Evolutionary conservation across 2,113 vertebrate species (phyloP), one percentile per base, ranked within the genome.

Genomic region (Lepisosteus oculatus): DNA sequence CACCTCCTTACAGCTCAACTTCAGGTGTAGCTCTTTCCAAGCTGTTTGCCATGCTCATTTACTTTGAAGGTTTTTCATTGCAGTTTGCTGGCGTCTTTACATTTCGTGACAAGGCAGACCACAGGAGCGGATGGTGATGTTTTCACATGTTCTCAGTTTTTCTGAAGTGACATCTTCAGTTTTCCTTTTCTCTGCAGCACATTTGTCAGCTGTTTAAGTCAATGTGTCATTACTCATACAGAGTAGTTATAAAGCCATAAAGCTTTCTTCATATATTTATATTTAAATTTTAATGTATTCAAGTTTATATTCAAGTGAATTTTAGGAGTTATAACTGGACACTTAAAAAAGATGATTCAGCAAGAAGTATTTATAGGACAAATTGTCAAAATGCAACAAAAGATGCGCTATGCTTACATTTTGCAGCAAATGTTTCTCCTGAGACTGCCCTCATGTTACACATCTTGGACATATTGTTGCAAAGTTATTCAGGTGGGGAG

Each of bases 61-160:
- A 15, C 4, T 59, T 59, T 6, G 4, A 3, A 59, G 57, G 57
- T 59, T 14, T 59, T 13, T n/a, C n/a, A 59, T 8, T 67, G 29
- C 54, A 29, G 17, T 67, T 29, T 54, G 43, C n/a, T 45, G 47
- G 44, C 14, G n/a, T 59, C 12, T 59, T 59, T 59, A 59, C 14
- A 59, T 59, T 59, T 59, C 57, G 5, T 59, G 14, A 59, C 65
- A 67, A 54, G 44, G 47, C 12, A 51, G 44, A 54, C 65, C 65
- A 17, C 44, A 8, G 45, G 13, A 15, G 14, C 17, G 55, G 65
- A 67, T 17, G 7, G 17, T 8, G 47, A 29, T 15, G 43, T 12
- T 7, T 8, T 17, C 4, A 17, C 8, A 45, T 67, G 45, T 67
- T 15, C 47, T 8, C n/a, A 17, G 45, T 17, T 55, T 7, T 51